Conservation (phyloP, 2,797 vertebrate genomes). For the Helostoma temminkii region DNA sequence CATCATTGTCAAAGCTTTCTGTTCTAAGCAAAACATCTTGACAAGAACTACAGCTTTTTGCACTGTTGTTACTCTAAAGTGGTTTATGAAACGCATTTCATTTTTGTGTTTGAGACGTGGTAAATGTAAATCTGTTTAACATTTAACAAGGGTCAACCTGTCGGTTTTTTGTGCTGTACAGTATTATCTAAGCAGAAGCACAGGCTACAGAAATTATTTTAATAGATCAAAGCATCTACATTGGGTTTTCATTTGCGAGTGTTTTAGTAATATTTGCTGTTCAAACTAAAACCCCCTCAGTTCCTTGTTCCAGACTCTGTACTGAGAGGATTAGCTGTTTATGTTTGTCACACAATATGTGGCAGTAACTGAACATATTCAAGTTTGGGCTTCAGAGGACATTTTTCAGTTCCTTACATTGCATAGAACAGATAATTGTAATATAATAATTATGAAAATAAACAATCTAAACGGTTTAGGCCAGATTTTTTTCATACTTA, state of each 20-base stretch:
- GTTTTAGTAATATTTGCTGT: neutral
- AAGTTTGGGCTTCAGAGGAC: no score
- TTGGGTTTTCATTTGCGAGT: neutral
- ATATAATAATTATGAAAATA: no score
- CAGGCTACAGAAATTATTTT: neutral
- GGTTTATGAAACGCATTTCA: neutral
- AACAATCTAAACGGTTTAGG: no score
- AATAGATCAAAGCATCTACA: neutral
- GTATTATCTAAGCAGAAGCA: neutral
- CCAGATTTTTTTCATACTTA: no score
- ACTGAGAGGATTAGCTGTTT: neutral
- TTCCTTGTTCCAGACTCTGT: neutral
- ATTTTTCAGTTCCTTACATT: no score
- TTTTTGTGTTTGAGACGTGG: neutral
- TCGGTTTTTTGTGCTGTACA: neutral
- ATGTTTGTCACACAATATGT: no score
- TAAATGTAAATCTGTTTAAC: neutral
- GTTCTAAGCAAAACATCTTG: neutral
- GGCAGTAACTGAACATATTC: no score
- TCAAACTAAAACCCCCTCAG: neutral
- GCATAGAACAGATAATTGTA: no score
- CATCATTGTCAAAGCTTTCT: slow-evolving; percentile 3
- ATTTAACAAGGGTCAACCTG: neutral
- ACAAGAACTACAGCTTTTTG: neutral
- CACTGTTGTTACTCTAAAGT: neutral